A percentile compares a stretch with the other conserved stretches of the same genome.
phyloP scores from a whole-genome alignment of 2,888 invertebrate genomes.

The Napeogenes sylphis region DNA sequence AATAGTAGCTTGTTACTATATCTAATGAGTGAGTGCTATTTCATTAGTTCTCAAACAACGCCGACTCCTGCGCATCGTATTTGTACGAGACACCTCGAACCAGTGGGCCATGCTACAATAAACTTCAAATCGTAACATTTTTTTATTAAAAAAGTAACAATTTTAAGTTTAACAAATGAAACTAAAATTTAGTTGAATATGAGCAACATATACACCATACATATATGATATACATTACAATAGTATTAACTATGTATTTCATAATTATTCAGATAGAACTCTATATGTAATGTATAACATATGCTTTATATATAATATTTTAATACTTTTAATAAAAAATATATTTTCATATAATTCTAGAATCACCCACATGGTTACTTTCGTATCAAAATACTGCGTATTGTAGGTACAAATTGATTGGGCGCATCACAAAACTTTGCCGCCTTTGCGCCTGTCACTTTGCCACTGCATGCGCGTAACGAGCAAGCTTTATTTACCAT shows the following conservation, averaged over 20 bases:
- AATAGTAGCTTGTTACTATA: conserved; percentile 40
- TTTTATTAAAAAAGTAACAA: too few species aligned
- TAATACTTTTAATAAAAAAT: too few species aligned
- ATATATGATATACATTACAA: too few species aligned
- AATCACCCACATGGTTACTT: conserved; percentile 53
- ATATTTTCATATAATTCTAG: conserved; percentile 30
- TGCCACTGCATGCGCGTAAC: conserved; percentile 59
- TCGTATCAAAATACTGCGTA: conserved; percentile 66
- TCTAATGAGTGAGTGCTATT: conserved; percentile 62
- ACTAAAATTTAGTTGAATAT: too few species aligned
- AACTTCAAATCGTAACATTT: neutral
- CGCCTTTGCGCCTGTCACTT: conserved; percentile 66
- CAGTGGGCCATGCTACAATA: conserved; percentile 41
- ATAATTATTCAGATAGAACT: too few species aligned
- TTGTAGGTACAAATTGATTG: conserved; percentile 75
- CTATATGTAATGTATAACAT: too few species aligned
- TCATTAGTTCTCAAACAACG: conserved; percentile 62
- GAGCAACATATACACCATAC: too few species aligned
- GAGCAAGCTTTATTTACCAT: conserved; percentile 14
- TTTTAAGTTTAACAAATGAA: too few species aligned
- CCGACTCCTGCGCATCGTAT: conserved; percentile 46
- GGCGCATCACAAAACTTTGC: conserved; percentile 58
- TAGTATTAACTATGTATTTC: too few species aligned
- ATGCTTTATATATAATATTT: too few species aligned
- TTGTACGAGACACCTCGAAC: conserved; percentile 66